Evolutionary conservation across 1,140 invertebrate species (phyloP).

Genomic region (Phymastichus coffea): DNA sequence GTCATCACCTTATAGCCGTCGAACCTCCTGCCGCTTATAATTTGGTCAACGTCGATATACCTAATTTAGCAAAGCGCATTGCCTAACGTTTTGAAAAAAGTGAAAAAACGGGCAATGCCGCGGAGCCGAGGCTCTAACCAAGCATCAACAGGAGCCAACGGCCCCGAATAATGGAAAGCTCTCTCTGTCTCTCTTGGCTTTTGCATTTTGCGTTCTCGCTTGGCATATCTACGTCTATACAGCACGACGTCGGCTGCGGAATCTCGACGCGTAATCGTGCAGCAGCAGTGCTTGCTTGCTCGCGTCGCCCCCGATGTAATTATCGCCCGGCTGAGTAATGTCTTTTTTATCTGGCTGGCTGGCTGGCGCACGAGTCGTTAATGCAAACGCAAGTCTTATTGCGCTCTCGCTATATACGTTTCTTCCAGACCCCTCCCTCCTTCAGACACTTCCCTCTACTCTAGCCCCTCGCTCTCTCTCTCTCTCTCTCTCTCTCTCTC

Average conservation of each 20-base stretch:
- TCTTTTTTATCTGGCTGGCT: constrained; percentile 44
- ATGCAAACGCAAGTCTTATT: constrained; percentile 28
- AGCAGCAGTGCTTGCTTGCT: not conserved
- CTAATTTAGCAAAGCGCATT: too few relatives aligned
- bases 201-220: too few relatives aligned
- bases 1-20: not conserved
- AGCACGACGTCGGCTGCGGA: not conserved
- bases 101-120: too few relatives aligned
- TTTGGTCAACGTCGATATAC: too few relatives aligned
- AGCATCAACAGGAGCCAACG: too few relatives aligned
- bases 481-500: constrained; percentile 4
- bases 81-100: too few relatives aligned
- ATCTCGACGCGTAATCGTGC: constrained; percentile 10
- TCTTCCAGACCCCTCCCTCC: not conserved
- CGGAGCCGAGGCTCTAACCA: too few relatives aligned
- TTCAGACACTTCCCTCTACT: not conserved
- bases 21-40: too few relatives aligned
- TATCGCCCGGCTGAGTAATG: constrained; percentile 44
- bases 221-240: too few relatives aligned
- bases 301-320: constrained; percentile 33
- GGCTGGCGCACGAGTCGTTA: constrained; percentile 26
- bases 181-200: too few relatives aligned
- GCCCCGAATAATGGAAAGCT: too few relatives aligned
- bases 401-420: not conserved
- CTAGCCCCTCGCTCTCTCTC: not conserved